Evolutionary conservation across 2,797 vertebrate species (phyloP).

Genomic region (Buphagus erythrorhynchus): DNA sequence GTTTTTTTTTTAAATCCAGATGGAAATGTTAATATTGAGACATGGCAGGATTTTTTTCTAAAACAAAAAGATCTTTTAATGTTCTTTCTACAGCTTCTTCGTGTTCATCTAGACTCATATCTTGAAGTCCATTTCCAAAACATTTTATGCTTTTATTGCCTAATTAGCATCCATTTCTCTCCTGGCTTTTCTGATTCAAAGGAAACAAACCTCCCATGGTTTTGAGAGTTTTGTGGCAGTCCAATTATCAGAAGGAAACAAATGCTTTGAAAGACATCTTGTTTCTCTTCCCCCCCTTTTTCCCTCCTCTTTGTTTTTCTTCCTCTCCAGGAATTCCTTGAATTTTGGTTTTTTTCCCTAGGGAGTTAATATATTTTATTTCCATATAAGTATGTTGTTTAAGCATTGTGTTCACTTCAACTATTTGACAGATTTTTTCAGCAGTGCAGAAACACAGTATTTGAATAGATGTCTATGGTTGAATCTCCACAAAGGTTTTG

Average conservation of each 20-base stretch:
- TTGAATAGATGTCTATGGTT: neutral
- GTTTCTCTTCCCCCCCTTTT: neutral
- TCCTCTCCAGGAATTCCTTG: neutral
- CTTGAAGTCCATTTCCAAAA: neutral
- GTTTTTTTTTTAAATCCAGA: neutral
- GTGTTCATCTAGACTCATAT: neutral
- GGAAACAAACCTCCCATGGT: neutral
- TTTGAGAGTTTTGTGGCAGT: neutral
- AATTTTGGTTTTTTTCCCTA: neutral
- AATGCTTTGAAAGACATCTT: neutral
- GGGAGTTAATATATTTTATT: neutral
- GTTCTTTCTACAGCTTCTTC: neutral
- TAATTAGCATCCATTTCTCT: neutral
- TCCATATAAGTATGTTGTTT: neutral
- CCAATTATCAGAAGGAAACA: neutral
- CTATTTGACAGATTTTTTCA: neutral
- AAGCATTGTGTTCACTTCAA: neutral
- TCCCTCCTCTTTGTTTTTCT: neutral
- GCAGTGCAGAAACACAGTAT: neutral
- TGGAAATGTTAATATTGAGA: neutral
- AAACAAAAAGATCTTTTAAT: neutral
- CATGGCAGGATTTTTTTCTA: neutral
- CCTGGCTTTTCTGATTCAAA: neutral
- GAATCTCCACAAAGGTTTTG: neutral
- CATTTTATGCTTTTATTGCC: neutral